Conservation (phyloP, 2,113 vertebrate genomes). For the Hylia prasina region DNA sequence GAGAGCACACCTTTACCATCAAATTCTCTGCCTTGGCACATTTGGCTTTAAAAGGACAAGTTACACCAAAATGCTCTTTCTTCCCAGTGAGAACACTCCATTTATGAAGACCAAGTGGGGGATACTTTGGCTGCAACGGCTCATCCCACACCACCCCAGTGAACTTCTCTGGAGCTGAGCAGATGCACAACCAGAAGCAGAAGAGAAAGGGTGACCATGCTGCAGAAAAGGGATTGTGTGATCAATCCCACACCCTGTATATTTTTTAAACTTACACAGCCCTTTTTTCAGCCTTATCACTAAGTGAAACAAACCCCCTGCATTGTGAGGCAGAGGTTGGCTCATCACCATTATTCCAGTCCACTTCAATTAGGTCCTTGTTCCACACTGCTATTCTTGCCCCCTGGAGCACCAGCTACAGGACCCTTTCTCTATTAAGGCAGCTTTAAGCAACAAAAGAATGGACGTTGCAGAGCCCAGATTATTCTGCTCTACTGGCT, state of each 20-base stretch:
- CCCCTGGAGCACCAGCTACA: neutral
- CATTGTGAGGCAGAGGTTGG: neutral
- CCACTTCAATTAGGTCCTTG: conserved; percentile 31
- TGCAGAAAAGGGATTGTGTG: neutral
- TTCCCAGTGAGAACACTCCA: neutral
- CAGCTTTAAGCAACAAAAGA: conserved; percentile 64
- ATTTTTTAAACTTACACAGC: neutral
- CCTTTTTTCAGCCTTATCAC: neutral
- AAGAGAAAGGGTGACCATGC: neutral
- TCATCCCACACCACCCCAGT: neutral
- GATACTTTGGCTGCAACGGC: neutral
- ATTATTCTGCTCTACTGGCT: conserved; percentile 77
- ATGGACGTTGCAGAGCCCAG: conserved; percentile 67
- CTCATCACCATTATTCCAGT: neutral
- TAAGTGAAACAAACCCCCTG: neutral
- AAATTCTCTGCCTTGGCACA: neutral
- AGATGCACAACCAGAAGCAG: neutral
- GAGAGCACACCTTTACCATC: neutral
- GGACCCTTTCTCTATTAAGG: conserved; percentile 15
- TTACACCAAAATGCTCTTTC: neutral
- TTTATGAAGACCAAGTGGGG: neutral
- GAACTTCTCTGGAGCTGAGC: neutral
- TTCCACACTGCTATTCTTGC: neutral
- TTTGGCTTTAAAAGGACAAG: neutral
- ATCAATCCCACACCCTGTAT: neutral